phyloP scores from a whole-genome alignment of 2,888 invertebrate species.

The Dyspetes luteomarginatus region DNA sequence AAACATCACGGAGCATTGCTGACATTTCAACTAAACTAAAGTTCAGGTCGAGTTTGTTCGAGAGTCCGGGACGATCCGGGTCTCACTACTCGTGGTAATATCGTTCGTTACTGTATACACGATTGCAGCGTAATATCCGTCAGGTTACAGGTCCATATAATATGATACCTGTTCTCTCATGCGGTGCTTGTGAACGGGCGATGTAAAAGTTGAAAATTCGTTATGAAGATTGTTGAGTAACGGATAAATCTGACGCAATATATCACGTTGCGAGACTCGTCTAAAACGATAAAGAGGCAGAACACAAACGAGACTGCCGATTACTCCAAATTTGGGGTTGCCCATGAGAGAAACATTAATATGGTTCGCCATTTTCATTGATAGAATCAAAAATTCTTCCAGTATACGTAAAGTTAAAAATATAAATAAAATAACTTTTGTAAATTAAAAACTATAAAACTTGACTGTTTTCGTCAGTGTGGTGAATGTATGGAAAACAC shows the following conservation, averaged over 20 bases:
- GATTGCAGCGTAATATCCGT: conserved; percentile 35
- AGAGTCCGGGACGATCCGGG: not conserved
- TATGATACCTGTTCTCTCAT: conserved; percentile 32
- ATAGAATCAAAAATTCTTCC: too few species aligned
- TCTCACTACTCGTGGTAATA: not conserved
- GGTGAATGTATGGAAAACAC: too few species aligned
- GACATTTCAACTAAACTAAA: conserved; percentile 46
- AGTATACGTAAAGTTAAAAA: too few species aligned
- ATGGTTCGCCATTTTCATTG: too few species aligned
- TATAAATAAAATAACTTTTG: too few species aligned
- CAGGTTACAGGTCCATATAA: conserved; percentile 31
- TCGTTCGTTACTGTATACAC: not conserved
- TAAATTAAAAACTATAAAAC: too few species aligned
- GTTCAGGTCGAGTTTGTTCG: not conserved
- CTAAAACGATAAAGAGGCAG: too few species aligned
- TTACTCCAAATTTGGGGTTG: too few species aligned
- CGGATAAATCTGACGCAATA: conserved; percentile 51
- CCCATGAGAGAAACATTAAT: too few species aligned
- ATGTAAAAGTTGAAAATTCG: conserved; percentile 30
- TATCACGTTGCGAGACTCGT: too few species aligned
- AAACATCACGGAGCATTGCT: conserved; percentile 25
- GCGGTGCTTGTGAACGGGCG: conserved; percentile 15
- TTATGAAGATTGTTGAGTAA: conserved; percentile 56
- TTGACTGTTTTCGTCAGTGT: too few species aligned
- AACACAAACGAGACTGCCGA: too few species aligned